Conservation (phyloP, 2,888 invertebrate genomes). For the Nesidiocoris tenuis region DNA sequence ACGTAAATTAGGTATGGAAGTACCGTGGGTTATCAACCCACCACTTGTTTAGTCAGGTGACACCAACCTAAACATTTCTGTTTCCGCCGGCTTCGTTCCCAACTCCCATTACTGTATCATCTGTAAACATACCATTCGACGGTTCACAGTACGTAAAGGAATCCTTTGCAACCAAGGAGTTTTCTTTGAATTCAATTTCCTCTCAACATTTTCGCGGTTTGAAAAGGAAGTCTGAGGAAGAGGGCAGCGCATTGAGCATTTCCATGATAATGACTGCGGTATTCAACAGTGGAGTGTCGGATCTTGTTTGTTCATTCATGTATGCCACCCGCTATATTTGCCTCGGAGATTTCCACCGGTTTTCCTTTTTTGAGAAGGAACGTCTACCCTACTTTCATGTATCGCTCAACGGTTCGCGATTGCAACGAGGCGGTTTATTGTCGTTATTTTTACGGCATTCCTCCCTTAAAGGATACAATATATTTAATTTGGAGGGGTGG, state of each 20-base stretch:
- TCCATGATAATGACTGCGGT: constrained; percentile 36
- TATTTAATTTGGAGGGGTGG: too few species aligned
- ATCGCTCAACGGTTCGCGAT: constrained; percentile 26
- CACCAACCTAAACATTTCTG: too few species aligned
- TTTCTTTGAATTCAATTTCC: constrained; percentile 31
- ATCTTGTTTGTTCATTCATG: constrained; percentile 38
- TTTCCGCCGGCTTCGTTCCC: too few species aligned
- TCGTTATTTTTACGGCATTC: constrained; percentile 12
- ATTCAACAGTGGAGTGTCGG: constrained; percentile 35
- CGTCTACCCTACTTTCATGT: constrained; percentile 18
- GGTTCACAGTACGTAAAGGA: too few species aligned
- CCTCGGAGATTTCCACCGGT: constrained; percentile 20
- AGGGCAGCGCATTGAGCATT: constrained; percentile 16
- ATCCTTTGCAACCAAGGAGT: constrained; percentile 12
- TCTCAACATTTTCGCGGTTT: background rate
- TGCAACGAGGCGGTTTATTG: constrained; percentile 13
- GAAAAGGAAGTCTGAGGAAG: background rate
- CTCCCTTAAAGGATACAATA: too few species aligned
- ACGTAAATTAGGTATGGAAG: too few species aligned
- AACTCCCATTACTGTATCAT: too few species aligned
- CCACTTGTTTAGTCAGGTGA: too few species aligned
- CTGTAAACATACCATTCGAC: too few species aligned
- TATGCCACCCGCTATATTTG: constrained; percentile 34
- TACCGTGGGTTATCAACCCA: too few species aligned
- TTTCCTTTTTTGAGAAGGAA: constrained; percentile 19